Conservation (phyloP, 2,113 vertebrate genomes). For the Heptranchias perlo region DNA sequence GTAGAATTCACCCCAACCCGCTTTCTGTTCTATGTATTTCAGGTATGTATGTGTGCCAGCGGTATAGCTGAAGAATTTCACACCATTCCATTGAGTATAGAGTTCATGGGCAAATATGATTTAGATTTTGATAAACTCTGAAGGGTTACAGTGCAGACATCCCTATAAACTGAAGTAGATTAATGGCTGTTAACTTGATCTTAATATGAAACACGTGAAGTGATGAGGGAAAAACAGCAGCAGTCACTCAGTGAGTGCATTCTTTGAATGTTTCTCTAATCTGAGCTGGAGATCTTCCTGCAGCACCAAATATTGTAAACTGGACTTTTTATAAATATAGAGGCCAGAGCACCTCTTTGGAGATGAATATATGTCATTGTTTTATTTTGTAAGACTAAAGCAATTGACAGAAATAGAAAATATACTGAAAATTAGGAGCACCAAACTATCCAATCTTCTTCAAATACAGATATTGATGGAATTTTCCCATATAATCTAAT, state of each 20-base stretch:
- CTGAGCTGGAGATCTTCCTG: constrained; percentile 18
- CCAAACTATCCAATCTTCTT: no score
- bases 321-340: background rate
- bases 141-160: constrained; percentile 26
- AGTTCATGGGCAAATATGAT: background rate
- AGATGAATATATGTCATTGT: background rate
- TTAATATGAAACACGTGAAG: constrained; percentile 34
- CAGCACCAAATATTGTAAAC: background rate
- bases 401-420: background rate
- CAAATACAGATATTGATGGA: no score
- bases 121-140: background rate
- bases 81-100: constrained; percentile 1
- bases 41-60: background rate
- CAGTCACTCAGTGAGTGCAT: constrained; percentile 14
- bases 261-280: constrained; percentile 23
- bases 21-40: background rate
- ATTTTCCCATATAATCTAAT: no score
- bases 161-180: constrained; percentile 22
- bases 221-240: constrained; percentile 11
- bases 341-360: background rate
- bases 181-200: constrained; percentile 35
- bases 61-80: background rate
- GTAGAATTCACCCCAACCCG: background rate
- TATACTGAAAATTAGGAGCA: no score
- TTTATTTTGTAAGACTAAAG: background rate